Percentiles rank a stretch among this genome's conserved stretches.
Evolutionary conservation across 2,113 vertebrate genomes (phyloP).

Genomic region (Prionailurus viverrinus): DNA sequence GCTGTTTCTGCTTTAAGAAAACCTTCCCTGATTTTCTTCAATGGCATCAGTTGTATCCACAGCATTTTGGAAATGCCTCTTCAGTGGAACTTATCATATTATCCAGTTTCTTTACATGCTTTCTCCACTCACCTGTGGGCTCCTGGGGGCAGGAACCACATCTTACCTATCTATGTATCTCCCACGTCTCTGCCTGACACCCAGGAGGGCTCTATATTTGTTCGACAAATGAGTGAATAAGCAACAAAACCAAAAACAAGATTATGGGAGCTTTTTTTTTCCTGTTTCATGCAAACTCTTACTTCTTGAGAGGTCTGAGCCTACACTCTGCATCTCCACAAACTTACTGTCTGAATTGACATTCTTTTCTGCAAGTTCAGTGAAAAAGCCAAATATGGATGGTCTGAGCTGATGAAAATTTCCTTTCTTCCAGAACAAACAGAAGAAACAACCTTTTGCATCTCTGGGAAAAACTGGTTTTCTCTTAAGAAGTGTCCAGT

Average conservation of each 20-base stretch:
- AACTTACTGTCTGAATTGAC: background rate
- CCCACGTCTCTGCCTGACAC: rapidly evolving
- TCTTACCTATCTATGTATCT: rapidly evolving
- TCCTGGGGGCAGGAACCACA: rapidly evolving
- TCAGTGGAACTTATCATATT: rapidly evolving
- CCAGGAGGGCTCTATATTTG: background rate
- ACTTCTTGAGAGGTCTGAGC: background rate
- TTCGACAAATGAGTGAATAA: background rate
- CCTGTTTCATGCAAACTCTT: background rate
- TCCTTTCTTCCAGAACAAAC: slow-evolving; percentile 33
- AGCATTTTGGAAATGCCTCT: background rate
- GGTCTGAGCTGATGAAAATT: background rate
- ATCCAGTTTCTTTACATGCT: rapidly evolving
- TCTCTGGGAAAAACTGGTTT: background rate
- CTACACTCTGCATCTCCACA: background rate
- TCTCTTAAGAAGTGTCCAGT: background rate
- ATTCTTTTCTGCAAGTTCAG: background rate
- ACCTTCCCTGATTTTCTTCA: background rate
- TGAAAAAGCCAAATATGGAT: background rate
- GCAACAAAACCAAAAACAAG: background rate
- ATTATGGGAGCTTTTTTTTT: background rate
- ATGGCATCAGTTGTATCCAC: rapidly evolving
- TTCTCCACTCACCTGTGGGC: background rate
- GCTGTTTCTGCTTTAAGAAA: background rate
- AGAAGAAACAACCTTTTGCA: background rate